Evolutionary conservation across 1,140 invertebrate species (phyloP).

Genomic region (Heliconius nattereri): DNA sequence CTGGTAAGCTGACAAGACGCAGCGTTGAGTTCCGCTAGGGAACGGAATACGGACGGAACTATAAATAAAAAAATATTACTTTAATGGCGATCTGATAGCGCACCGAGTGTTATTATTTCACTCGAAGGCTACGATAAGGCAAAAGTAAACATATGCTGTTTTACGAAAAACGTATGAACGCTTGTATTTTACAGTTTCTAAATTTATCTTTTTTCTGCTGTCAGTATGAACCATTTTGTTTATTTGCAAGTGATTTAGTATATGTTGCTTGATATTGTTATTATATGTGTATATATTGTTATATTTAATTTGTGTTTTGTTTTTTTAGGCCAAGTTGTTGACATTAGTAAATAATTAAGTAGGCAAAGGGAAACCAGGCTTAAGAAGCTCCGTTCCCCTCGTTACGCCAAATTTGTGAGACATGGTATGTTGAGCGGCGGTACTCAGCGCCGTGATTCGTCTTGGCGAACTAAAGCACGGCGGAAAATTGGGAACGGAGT

Average conservation of each 20-base stretch:
- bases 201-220: conserved; percentile 11
- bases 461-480: no score
- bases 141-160: conserved; percentile 35
- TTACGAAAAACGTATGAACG: conserved; percentile 17
- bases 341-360: not conserved
- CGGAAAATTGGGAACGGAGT: no score
- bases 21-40: no score
- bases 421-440: no score
- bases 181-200: conserved; percentile 11
- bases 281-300: not conserved
- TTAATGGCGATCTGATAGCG: conserved; percentile 22
- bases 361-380: no score
- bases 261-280: conserved; percentile 1
- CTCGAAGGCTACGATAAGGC: conserved; percentile 42
- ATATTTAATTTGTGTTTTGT: not conserved
- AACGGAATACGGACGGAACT: no score
- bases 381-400: no score
- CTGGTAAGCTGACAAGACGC: no score
- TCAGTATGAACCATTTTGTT: conserved; percentile 6
- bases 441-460: no score
- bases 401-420: no score
- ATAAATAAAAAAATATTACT: not conserved
- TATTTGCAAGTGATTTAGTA: not conserved
- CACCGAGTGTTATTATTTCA: conserved; percentile 14
- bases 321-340: not conserved